A percentile compares a stretch with the other conserved stretches of the same genome.
phyloP scores from a whole-genome alignment of 2,888 invertebrate genomes.

The Phalera bucephala region DNA sequence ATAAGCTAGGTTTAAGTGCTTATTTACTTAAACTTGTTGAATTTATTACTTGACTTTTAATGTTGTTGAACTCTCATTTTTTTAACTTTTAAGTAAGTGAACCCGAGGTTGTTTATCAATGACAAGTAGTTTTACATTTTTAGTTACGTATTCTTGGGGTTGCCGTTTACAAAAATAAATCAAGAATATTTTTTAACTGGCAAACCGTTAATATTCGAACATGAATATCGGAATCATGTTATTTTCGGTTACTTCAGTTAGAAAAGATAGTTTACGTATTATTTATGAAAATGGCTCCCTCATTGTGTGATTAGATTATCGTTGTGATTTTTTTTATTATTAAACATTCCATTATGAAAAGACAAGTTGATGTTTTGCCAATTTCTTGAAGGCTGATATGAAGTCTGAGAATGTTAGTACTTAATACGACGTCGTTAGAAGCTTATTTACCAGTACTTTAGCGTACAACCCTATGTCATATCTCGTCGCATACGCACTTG shows the following conservation, averaged over 20 bases:
- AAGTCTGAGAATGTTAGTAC: slow-evolving; percentile 58
- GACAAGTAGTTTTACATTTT: slow-evolving; percentile 38
- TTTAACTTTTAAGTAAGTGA: slow-evolving; percentile 34
- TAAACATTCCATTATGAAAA: slow-evolving; percentile 74
- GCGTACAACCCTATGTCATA: too few species aligned
- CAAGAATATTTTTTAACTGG: background rate
- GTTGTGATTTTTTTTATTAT: slow-evolving; percentile 65
- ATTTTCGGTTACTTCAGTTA: too few species aligned
- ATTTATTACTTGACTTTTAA: slow-evolving; percentile 57
- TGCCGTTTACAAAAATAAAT: slow-evolving; percentile 12
- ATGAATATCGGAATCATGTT: too few species aligned
- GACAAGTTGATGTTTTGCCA: slow-evolving; percentile 58
- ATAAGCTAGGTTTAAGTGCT: slow-evolving; percentile 30
- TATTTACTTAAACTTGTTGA: slow-evolving; percentile 35
- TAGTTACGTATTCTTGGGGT: slow-evolving; percentile 22
- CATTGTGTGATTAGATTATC: slow-evolving; percentile 41
- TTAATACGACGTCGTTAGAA: slow-evolving; percentile 34
- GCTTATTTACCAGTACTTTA: slow-evolving; percentile 23
- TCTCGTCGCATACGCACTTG: too few species aligned
- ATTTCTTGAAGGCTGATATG: slow-evolving; percentile 59
- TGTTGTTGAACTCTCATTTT: slow-evolving; percentile 64
- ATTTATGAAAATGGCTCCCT: background rate
- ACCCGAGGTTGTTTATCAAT: slow-evolving; percentile 42
- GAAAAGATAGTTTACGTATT: too few species aligned
- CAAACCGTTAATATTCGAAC: too few species aligned